These are phyloP conservation scores for Oncopodura yosiiana DNA, from an alignment of 1,140 invertebrate species.

Conservation along the genomic window DNA sequence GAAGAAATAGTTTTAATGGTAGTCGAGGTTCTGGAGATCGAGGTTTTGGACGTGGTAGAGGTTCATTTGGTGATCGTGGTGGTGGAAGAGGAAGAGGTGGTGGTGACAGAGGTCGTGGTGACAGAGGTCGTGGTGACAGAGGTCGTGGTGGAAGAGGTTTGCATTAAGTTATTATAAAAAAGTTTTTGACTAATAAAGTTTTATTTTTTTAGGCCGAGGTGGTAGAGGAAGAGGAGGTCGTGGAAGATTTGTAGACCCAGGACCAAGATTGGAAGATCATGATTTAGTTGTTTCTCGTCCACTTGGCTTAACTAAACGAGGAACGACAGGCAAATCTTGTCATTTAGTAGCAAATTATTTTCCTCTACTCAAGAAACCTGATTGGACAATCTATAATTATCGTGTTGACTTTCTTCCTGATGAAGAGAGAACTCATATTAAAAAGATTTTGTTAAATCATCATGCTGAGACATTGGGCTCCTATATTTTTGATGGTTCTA, in stretches of 20 bases:
- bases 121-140: neutral
- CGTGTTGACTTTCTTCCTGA: constrained; percentile 64
- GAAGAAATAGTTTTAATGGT: no score
- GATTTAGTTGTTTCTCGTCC: neutral
- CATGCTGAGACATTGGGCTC: constrained; percentile 47
- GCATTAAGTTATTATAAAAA: no score
- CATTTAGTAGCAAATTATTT: constrained; percentile 64
- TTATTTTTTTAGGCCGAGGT: no score
- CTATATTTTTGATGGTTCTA: constrained; percentile 50
- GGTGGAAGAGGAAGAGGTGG: neutral
- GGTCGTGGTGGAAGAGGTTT: neutral
- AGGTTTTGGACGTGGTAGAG: neutral
- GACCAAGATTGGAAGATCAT: neutral
- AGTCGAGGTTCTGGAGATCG: neutral
- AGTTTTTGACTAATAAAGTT: no score
- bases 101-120: neutral
- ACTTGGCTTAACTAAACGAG: constrained; percentile 1
- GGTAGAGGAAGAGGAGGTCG: neutral
- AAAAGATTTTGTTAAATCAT: constrained; percentile 50
- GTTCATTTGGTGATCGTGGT: no score
- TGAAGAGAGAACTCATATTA: constrained; percentile 52
- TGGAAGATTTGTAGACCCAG: neutral
- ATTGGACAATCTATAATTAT: constrained; percentile 66
- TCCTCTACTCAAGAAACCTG: constrained; percentile 49
- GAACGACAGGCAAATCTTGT: constrained; percentile 37